Percentiles rank a stretch among this genome's conserved stretches.
Evolutionary conservation across 2,797 vertebrate species (phyloP).

Genomic region (Rhynchonycteris naso): DNA sequence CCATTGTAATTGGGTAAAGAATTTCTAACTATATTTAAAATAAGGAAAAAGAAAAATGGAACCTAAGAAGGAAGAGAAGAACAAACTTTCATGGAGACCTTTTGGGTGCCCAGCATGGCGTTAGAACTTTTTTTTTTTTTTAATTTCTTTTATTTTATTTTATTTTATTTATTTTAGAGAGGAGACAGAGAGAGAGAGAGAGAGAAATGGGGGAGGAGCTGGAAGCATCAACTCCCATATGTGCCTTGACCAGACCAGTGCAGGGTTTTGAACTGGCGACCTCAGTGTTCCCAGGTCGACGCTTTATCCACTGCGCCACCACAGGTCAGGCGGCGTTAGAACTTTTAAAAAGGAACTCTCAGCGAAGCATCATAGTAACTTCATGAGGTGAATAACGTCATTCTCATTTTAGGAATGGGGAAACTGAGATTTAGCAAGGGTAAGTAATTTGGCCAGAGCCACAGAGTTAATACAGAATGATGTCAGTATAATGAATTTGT

Average conservation of each 20-base stretch:
- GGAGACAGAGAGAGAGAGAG: too few relatives aligned
- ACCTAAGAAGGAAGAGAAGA: neutral
- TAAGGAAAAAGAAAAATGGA: constrained; percentile 28
- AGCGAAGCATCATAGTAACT: neutral
- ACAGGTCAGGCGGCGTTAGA: too few relatives aligned
- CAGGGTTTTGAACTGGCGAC: too few relatives aligned
- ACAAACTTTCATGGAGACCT: neutral
- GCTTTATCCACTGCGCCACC: too few relatives aligned
- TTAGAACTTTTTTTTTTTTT: neutral
- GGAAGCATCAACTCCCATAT: too few relatives aligned
- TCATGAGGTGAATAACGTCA: neutral
- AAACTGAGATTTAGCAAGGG: neutral
- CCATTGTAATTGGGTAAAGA: neutral
- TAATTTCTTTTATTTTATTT: too few relatives aligned
- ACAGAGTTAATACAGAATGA: neutral
- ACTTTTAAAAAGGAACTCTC: neutral
- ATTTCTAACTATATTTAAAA: neutral
- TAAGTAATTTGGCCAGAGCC: neutral
- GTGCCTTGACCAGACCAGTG: too few relatives aligned
- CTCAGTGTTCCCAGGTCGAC: too few relatives aligned
- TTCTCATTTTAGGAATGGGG: neutral
- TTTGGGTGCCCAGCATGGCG: neutral
- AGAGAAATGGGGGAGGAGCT: too few relatives aligned
- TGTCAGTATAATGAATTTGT: neutral
- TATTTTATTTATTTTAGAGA: too few relatives aligned